Base-by-base conservation (phyloP, 2,888 invertebrate species). In the Cryptops parisi region DNA sequence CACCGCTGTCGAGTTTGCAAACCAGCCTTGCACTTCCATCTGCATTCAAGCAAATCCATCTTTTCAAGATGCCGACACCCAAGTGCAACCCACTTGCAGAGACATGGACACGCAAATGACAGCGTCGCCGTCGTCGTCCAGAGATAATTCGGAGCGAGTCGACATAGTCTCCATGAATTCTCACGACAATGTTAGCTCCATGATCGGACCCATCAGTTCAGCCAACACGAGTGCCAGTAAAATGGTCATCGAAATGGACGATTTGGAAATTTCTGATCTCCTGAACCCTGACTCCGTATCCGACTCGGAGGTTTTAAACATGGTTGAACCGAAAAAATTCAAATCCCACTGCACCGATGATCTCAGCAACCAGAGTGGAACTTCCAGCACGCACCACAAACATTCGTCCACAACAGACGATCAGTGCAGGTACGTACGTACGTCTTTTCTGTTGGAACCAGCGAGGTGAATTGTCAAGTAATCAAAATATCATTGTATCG, bases 41-140 rank as follows among this genome's bases (percentile, higher is more conserved):
- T 33, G 49, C 2, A 24, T 51, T 2, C 51, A 51, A 24, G 40
- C 19, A 5, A 43, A 43, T 15, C 26, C 27, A 25, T 24, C 26
- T 21, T 43, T 19, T n/a, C 40, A 43, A 17, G 51, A 51, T 19
- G 51, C 43, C 3, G 41, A 51, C 19, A 43, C 26, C n/a, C 51
- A 51, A 43, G 51, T 26, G 5, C 39, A 39, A 39, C 49, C 49
- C 9, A 15, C 39, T 6, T 22, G 21, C 9, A 49, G 39, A 17
- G 49, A 49, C 12, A 38, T 21, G 17, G 49, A 49, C 21, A 49
- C 49, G 3, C 49, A 49, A 12, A 49, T 49, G 38, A 49, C 49
- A 12, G 21, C 23, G 17, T 24, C 38, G 21, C 33, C 33, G 15
- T 33, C 33, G 33, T n/a, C n/a, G n/a, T n/a, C n/a, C n/a, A n/a